Base-by-base conservation (phyloP, 1,140 invertebrate genomes). In the Caligus rogercresseyi region DNA sequence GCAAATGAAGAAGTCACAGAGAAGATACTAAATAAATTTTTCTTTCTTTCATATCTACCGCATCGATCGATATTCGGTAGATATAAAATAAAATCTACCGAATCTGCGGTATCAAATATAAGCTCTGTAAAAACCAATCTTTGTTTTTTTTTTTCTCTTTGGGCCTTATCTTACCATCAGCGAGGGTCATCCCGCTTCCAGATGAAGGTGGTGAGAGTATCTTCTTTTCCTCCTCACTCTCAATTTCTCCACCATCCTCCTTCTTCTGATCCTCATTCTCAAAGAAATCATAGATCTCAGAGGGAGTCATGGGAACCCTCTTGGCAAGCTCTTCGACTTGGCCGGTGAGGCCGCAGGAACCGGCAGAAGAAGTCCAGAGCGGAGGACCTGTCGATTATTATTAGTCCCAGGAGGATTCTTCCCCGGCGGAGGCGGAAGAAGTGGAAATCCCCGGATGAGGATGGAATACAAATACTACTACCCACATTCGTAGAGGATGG, bases 321-420 rank as follows among this genome's bases (percentile, higher is more conserved):
- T 2, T 23, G 61, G 61, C 15, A 63, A 21, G 52, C 52, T 55
- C 21, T 63, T 63, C 23, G 61, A 63, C 23, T 63, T 63, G 2
- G 25, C 19, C 11, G 7, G 53, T 7, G 16, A 54, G 21, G n/a
- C 25, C 7, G 4, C 23, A 15, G n/a, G 16, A 7, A 53, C 19
- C 15, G 11, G 58, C 25, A 3, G 58, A 11, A 54, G 16, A 14
- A 54, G 7, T n/a, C n/a, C n/a, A n/a, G n/a, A n/a, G n/a, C n/a
- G n/a, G 16, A 3, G 13, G 3, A 7, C 3, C 4, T 57, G 16
- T 24, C 16, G 55, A 13, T 13, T 13, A 21, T 23, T 23, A 21
- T 25, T 7, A 57, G 55, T 24, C 13, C 61, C 55, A 14, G 52
- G 24, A 20, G 53, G 53, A 20, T 19, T 52, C 20, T 51, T 53